phyloP scores from a whole-genome alignment of 2,888 invertebrate species.

The Agonopterix subpropinquella region DNA sequence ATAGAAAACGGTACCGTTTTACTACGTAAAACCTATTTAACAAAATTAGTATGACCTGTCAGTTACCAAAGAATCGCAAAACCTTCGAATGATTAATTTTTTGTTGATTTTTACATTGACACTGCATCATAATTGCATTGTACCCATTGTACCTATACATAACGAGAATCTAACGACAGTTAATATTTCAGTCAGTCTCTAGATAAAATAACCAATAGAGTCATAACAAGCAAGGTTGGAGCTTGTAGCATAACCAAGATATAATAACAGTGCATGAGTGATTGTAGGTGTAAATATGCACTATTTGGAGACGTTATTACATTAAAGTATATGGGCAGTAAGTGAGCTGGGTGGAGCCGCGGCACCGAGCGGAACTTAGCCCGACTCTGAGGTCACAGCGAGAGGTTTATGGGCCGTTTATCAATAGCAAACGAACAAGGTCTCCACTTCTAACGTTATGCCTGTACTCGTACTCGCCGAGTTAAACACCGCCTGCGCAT shows the following conservation, averaged over 20 bases:
- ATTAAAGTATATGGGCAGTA: conserved; percentile 3
- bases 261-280: background rate
- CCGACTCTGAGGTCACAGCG: conserved; percentile 22
- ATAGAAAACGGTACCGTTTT: too few species aligned
- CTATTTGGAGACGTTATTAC: conserved; percentile 2
- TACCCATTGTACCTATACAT: too few species aligned
- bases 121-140: too few species aligned
- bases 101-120: too few species aligned
- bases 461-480: background rate
- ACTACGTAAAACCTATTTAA: too few species aligned
- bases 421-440: conserved; percentile 35
- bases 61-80: too few species aligned
- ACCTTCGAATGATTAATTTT: too few species aligned
- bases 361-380: conserved; percentile 16
- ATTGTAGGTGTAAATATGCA: conserved; percentile 1
- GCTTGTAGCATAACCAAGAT: background rate
- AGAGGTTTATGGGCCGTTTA: conserved; percentile 33
- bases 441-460: conserved; percentile 13
- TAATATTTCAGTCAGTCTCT: too few species aligned
- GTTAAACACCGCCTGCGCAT: background rate
- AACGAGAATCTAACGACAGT: too few species aligned
- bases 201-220: too few species aligned
- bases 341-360: conserved; percentile 11
- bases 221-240: too few species aligned
- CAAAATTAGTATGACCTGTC: too few species aligned